Evolutionary conservation across 2,113 vertebrate genomes (phyloP).

Genomic region (Smithornis capensis): DNA sequence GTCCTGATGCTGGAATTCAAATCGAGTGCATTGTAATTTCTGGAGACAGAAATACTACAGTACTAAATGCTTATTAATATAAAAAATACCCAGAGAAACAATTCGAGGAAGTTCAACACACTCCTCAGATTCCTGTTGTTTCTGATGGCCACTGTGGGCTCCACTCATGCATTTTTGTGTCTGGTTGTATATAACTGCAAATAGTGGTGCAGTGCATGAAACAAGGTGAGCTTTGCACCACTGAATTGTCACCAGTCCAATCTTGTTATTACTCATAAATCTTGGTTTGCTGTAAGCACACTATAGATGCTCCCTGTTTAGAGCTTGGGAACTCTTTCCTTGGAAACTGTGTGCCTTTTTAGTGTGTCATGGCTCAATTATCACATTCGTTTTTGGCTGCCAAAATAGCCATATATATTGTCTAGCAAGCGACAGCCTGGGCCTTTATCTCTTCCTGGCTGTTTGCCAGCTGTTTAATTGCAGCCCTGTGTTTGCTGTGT

Average conservation of each 20-base stretch:
- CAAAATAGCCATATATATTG: constrained; percentile 72
- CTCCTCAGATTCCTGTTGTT: not conserved
- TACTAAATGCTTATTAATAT: not conserved
- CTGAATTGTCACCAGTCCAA: not conserved
- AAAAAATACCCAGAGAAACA: not conserved
- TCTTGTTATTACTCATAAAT: constrained; percentile 7
- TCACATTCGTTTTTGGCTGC: constrained; percentile 63
- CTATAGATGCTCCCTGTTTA: not conserved
- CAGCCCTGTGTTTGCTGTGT: constrained; percentile 70
- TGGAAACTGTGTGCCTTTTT: constrained; percentile 60
- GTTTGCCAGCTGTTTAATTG: constrained; percentile 74
- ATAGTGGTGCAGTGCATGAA: not conserved
- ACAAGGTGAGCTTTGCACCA: not conserved
- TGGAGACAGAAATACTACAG: not conserved
- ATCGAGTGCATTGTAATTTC: not conserved
- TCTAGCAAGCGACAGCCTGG: constrained; percentile 65
- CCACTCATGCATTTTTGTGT: not conserved
- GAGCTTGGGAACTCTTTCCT: constrained; percentile 42
- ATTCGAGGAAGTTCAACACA: not conserved
- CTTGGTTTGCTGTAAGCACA: not conserved
- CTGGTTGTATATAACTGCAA: not conserved
- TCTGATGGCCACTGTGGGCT: not conserved
- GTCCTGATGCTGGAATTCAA: not conserved
- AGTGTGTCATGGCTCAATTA: constrained; percentile 72
- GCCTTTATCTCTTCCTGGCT: constrained; percentile 68